Percentiles rank a stretch among this genome's conserved stretches.
phyloP scores from a whole-genome alignment of 2,888 invertebrate genomes.

The Pseudanteris insignis region DNA sequence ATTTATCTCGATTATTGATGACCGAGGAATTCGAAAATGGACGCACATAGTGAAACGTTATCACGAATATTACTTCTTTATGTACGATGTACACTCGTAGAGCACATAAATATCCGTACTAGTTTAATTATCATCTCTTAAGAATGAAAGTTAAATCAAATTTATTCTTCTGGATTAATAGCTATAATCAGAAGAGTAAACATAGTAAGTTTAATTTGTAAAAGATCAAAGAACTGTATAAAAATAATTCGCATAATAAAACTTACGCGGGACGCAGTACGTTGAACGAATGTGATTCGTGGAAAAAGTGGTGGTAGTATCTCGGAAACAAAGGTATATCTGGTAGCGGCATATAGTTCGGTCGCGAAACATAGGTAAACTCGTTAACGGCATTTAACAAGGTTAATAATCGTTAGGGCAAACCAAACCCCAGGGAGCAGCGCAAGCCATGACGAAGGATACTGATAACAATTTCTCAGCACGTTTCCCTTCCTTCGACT shows the following conservation, averaged over 20 bases:
- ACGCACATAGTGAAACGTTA: slow-evolving; percentile 40
- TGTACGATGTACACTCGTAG: slow-evolving; percentile 27
- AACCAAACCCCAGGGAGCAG: slow-evolving; percentile 42
- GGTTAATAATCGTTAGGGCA: slow-evolving; percentile 46
- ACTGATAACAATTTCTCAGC: slow-evolving; percentile 45
- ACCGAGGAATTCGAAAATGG: slow-evolving; percentile 41
- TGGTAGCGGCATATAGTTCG: slow-evolving; percentile 30
- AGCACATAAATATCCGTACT: slow-evolving; percentile 28
- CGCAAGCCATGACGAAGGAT: slow-evolving; percentile 40
- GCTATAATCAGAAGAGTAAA: no score
- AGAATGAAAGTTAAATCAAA: no score
- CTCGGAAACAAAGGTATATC: slow-evolving; percentile 40
- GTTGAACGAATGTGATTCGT: slow-evolving; percentile 8
- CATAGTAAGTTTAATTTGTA: no score
- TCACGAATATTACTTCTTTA: slow-evolving; percentile 42
- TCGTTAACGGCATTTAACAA: slow-evolving; percentile 46
- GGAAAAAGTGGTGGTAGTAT: slow-evolving; percentile 21
- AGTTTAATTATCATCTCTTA: slow-evolving; percentile 39
- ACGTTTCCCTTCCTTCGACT: slow-evolving; percentile 42
- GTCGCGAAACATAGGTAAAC: slow-evolving; percentile 44
- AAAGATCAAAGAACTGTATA: no score
- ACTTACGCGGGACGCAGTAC: background rate
- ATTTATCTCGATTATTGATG: slow-evolving; percentile 47
- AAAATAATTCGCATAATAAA: no score
- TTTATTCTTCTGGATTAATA: no score